Conservation (phyloP, 2,797 vertebrate genomes). For the Gambelia wislizenii region DNA sequence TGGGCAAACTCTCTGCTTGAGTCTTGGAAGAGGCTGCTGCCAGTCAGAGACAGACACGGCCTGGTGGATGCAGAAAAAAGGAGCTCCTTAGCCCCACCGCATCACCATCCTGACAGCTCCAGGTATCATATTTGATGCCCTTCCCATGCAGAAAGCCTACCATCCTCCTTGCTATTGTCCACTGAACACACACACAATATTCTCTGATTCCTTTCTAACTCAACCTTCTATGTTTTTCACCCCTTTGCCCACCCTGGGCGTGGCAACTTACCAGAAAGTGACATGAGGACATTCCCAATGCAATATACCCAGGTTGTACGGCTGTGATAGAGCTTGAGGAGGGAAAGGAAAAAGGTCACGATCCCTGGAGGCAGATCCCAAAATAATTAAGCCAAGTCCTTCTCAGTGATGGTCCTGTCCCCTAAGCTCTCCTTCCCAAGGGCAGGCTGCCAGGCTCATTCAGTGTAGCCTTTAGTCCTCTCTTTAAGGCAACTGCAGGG, state of each 20-base stretch:
- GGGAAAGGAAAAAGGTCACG: background rate
- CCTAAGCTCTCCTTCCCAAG: background rate
- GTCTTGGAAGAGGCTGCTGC: background rate
- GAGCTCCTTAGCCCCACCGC: too few relatives aligned
- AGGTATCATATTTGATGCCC: background rate
- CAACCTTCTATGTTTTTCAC: too few relatives aligned
- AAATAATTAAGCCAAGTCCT: background rate
- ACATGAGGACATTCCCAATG: conserved; percentile 89
- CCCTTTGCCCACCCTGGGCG: too few relatives aligned
- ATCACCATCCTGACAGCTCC: background rate
- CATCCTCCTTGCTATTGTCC: background rate
- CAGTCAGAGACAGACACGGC: too few relatives aligned
- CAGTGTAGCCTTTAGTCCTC: background rate
- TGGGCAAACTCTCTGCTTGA: too few relatives aligned
- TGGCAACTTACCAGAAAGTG: conserved; percentile 85
- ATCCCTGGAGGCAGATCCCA: background rate
- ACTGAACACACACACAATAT: background rate
- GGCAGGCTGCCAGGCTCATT: background rate
- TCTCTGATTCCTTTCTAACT: too few relatives aligned
- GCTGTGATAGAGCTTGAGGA: conserved; percentile 85
- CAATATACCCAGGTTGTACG: conserved; percentile 90
- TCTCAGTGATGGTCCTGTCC: background rate
- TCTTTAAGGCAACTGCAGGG: background rate
- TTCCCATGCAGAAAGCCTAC: background rate
- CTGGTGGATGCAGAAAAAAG: background rate